These are phyloP conservation scores for Phrynosoma platyrhinos DNA, from an alignment of 2,113 vertebrate species.

Conservation along the genomic window DNA sequence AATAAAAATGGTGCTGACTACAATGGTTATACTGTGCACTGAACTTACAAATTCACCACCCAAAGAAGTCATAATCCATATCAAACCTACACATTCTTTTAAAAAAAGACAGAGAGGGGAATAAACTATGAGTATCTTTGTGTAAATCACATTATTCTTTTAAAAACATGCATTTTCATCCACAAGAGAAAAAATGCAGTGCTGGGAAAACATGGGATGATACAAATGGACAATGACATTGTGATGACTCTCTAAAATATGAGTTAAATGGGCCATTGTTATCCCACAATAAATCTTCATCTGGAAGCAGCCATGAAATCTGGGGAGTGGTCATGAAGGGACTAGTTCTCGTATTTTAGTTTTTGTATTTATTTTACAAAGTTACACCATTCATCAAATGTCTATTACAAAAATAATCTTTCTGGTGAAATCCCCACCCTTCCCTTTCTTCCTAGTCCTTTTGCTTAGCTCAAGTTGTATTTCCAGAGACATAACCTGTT, in stretches of 20 bases:
- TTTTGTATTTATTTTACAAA: slow-evolving; percentile 82
- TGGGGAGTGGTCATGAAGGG: slow-evolving; percentile 11
- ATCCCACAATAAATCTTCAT: neutral
- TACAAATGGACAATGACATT: neutral
- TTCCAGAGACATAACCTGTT: neutral
- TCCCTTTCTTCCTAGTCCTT: neutral
- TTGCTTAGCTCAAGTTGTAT: slow-evolving; percentile 33
- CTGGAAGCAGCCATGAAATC: neutral
- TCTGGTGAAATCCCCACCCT: slow-evolving; percentile 61
- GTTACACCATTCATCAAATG: slow-evolving; percentile 73
- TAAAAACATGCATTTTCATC: neutral
- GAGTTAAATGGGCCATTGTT: neutral
- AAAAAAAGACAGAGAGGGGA: neutral
- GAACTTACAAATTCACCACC: neutral
- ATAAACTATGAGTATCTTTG: neutral
- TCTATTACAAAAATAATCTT: slow-evolving; percentile 84
- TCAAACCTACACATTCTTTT: neutral
- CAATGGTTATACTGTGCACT: neutral
- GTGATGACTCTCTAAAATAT: neutral
- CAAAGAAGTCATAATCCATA: neutral
- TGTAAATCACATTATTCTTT: neutral
- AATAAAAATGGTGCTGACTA: neutral
- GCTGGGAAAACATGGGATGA: neutral
- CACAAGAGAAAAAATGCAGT: neutral
- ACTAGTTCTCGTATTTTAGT: slow-evolving; percentile 54